A percentile compares a stretch with the other conserved stretches of the same genome.
These are phyloP conservation scores for Perca fluviatilis DNA, from an alignment of 2,113 vertebrate species.

Conservation along the genomic window DNA sequence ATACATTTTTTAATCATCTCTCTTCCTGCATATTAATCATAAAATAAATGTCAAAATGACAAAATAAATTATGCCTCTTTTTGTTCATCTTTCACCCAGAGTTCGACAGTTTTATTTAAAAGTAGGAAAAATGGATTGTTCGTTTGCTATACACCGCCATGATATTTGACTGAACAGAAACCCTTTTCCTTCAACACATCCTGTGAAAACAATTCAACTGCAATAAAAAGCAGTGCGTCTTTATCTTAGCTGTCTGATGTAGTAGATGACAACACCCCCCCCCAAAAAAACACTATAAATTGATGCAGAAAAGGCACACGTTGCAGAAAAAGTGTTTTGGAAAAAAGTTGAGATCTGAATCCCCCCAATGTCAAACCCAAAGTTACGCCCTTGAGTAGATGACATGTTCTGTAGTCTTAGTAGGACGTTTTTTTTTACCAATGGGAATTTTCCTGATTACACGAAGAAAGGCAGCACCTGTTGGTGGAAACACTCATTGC, in stretches of 20 bases:
- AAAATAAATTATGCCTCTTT: slow-evolving; percentile 16
- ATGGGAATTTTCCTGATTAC: slow-evolving; percentile 44
- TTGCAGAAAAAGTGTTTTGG: too few species aligned
- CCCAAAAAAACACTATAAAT: too few species aligned
- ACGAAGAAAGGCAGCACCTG: slow-evolving; percentile 36
- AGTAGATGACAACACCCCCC: not conserved
- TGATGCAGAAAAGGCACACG: too few species aligned
- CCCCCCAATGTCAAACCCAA: too few species aligned
- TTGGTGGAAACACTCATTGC: slow-evolving; percentile 32
- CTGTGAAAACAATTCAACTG: slow-evolving; percentile 54
- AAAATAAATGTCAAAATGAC: slow-evolving; percentile 4
- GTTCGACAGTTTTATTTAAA: slow-evolving; percentile 51
- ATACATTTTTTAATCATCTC: slow-evolving; percentile 43
- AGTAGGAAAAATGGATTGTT: slow-evolving; percentile 51
- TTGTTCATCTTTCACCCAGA: slow-evolving; percentile 31
- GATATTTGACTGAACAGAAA: slow-evolving; percentile 58
- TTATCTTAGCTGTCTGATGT: slow-evolving; percentile 42
- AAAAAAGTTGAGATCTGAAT: too few species aligned
- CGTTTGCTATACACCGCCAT: slow-evolving; percentile 44
- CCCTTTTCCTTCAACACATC: slow-evolving; percentile 41
- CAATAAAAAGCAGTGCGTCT: slow-evolving; percentile 37
- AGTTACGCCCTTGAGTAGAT: not conserved
- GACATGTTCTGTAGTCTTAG: slow-evolving; percentile 47
- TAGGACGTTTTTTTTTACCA: slow-evolving; percentile 36
- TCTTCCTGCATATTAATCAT: slow-evolving; percentile 20